A percentile compares a stretch with the other conserved stretches of the same genome.
phyloP scores from a whole-genome alignment of 1,140 invertebrate genomes.

The Oryzaephilus surinamensis region DNA sequence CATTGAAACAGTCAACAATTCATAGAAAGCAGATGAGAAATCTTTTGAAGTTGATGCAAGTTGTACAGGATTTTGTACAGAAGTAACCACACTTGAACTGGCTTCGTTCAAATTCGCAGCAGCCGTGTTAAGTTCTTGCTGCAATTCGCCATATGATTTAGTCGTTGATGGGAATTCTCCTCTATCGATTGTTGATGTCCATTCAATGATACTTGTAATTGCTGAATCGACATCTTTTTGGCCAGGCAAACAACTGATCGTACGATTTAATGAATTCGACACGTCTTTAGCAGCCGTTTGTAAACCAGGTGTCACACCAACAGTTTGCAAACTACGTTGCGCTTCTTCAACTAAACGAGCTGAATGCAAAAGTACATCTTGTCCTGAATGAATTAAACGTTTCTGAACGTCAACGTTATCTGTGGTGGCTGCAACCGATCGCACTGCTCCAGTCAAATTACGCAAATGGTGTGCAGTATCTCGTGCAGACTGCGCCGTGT shows the following conservation, averaged over 20 bases:
- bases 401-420: slow-evolving; percentile 50
- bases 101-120: slow-evolving; percentile 74
- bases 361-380: slow-evolving; percentile 70
- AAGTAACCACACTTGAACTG: slow-evolving; percentile 65
- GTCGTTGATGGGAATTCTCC: slow-evolving; percentile 60
- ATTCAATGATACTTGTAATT: slow-evolving; percentile 68
- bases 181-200: slow-evolving; percentile 59
- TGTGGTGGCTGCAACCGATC: slow-evolving; percentile 58
- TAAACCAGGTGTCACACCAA: slow-evolving; percentile 46
- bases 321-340: slow-evolving; percentile 50
- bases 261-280: slow-evolving; percentile 45
- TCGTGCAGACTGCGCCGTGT: slow-evolving; percentile 69
- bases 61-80: slow-evolving; percentile 54
- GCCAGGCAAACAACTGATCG: slow-evolving; percentile 74
- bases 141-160: slow-evolving; percentile 71
- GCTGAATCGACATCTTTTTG: slow-evolving; percentile 83
- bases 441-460: slow-evolving; percentile 53
- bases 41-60: slow-evolving; percentile 62
- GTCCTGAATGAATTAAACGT: slow-evolving; percentile 59
- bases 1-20: slow-evolving; percentile 64
- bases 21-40: slow-evolving; percentile 70
- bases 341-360: slow-evolving; percentile 70
- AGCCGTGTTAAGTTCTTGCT: slow-evolving; percentile 71
- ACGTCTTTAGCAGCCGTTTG: slow-evolving; percentile 48
- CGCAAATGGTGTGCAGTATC: slow-evolving; percentile 67